Percentiles rank a stretch among this genome's conserved stretches.
These are phyloP conservation scores for Mimachlamys varia DNA, from an alignment of 2,888 invertebrate genomes.

Conservation along the genomic window DNA sequence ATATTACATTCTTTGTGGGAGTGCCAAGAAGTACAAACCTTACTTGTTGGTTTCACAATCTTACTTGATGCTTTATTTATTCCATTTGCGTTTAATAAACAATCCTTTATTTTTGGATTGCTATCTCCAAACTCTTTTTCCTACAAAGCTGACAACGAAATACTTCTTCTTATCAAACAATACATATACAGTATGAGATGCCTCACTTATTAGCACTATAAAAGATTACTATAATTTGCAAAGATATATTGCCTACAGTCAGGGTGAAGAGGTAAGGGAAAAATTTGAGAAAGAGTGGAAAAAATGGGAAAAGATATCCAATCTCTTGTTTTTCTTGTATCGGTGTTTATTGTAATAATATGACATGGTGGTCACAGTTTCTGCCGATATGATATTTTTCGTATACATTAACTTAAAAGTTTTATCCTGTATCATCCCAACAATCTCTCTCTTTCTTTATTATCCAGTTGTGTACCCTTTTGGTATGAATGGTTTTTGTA, in stretches of 20 bases:
- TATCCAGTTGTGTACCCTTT: too few relatives aligned
- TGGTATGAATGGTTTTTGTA: too few relatives aligned
- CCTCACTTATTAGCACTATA: background rate
- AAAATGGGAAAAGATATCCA: background rate
- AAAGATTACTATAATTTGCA: background rate
- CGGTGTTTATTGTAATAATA: too few relatives aligned
- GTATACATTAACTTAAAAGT: too few relatives aligned
- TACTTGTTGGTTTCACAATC: background rate
- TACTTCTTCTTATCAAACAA: background rate
- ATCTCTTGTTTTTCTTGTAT: background rate
- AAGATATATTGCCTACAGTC: background rate
- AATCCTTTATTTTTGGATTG: background rate
- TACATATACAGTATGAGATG: background rate
- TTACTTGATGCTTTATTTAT: background rate
- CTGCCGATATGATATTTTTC: too few relatives aligned
- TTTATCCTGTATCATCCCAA: too few relatives aligned
- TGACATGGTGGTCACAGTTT: too few relatives aligned
- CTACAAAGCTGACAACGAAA: background rate
- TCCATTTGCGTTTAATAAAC: background rate
- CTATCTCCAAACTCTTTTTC: background rate
- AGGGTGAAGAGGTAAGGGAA: background rate
- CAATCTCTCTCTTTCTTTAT: too few relatives aligned
- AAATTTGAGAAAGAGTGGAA: too few relatives aligned
- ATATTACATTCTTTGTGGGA: background rate
- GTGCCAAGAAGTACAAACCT: background rate